Evolutionary conservation across 2,888 invertebrate species (phyloP).

Genomic region (Zaprionus lineosus): DNA sequence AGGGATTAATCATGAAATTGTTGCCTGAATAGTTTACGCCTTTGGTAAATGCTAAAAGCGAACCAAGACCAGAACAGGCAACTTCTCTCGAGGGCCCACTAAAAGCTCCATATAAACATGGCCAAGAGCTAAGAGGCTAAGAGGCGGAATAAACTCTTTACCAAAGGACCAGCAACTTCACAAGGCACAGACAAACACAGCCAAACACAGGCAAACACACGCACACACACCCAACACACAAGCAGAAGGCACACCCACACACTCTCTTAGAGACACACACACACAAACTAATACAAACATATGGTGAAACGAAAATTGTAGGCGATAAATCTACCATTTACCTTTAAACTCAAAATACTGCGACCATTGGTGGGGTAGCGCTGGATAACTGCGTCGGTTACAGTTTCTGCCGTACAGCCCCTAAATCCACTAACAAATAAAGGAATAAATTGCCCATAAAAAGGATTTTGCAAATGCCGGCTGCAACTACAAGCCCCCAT

Average conservation of each 20-base stretch:
- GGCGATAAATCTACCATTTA: slow-evolving; percentile 75
- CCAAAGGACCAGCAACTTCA: no score
- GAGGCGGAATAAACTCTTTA: slow-evolving; percentile 17
- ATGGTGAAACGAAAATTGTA: slow-evolving; percentile 58
- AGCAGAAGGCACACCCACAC: slow-evolving; percentile 19
- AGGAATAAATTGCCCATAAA: slow-evolving; percentile 78
- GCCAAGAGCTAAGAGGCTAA: slow-evolving; percentile 46
- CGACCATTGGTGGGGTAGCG: slow-evolving; percentile 48
- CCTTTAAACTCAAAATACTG: slow-evolving; percentile 77
- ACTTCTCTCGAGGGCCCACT: slow-evolving; percentile 64
- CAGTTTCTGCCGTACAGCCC: slow-evolving; percentile 54
- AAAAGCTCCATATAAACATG: slow-evolving; percentile 69
- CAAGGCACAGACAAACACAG: no score
- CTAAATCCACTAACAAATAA: slow-evolving; percentile 79
- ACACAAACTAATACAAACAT: slow-evolving; percentile 23
- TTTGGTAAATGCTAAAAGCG: slow-evolving; percentile 40
- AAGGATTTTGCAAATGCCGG: slow-evolving; percentile 77
- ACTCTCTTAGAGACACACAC: slow-evolving; percentile 14
- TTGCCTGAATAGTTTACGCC: slow-evolving; percentile 51
- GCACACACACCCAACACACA: not conserved
- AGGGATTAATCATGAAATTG: slow-evolving; percentile 70
- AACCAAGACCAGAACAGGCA: slow-evolving; percentile 10
- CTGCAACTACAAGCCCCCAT: slow-evolving; percentile 56
- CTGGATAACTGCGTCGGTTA: slow-evolving; percentile 39
- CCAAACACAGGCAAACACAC: no score